Evolutionary conservation across 1,140 invertebrate species (phyloP).

Genomic region (Drosophila pseudoobscura): DNA sequence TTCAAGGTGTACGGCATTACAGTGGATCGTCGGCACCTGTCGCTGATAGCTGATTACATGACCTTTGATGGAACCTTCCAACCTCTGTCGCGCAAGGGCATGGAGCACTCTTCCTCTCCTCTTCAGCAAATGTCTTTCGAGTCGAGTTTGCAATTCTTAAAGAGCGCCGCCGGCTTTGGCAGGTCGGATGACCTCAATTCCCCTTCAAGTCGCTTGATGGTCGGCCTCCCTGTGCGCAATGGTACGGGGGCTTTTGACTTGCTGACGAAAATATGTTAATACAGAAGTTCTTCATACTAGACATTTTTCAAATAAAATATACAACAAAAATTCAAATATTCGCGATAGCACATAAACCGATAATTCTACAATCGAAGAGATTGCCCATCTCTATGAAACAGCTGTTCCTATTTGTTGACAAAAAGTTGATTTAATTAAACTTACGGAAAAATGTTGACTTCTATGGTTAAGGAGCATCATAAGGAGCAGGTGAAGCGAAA

Average conservation of each 20-base stretch:
- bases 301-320: no score
- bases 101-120: slow-evolving; percentile 94
- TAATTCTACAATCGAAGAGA: neutral
- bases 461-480: slow-evolving; percentile 94
- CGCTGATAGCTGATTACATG: slow-evolving; percentile 98
- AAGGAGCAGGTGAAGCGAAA: slow-evolving; percentile 89
- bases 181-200: slow-evolving; percentile 91
- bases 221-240: slow-evolving; percentile 91
- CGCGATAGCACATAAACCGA: neutral
- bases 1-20: slow-evolving; percentile 98
- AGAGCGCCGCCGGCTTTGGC: slow-evolving; percentile 89
- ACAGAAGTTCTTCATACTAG: no score
- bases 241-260: slow-evolving; percentile 93
- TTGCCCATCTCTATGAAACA: slow-evolving; percentile 18
- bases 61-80: slow-evolving; percentile 95
- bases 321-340: no score
- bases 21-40: slow-evolving; percentile 96
- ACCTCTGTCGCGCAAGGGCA: slow-evolving; percentile 95
- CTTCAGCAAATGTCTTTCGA: slow-evolving; percentile 99
- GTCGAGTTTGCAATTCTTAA: slow-evolving; percentile 94
- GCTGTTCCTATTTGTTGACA: slow-evolving; percentile 25
- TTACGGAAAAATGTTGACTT: slow-evolving; percentile 90
- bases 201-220: slow-evolving; percentile 94
- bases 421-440: slow-evolving; percentile 15
- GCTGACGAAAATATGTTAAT: slow-evolving; percentile 70